Evolutionary conservation across 1,140 invertebrate species (phyloP).

Genomic region (Orchestia grillus): DNA sequence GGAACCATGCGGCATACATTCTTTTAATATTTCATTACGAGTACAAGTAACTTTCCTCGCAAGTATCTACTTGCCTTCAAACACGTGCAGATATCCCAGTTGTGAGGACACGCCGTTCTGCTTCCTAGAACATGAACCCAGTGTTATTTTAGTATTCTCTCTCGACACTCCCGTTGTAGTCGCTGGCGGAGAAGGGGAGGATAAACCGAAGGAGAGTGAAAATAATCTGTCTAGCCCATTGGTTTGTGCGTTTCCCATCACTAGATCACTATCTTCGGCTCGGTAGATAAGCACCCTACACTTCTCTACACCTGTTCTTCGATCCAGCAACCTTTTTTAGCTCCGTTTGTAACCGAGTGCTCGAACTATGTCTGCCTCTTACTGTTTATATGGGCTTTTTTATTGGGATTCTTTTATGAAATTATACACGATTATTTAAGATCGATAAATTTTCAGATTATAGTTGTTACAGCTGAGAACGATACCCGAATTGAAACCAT

Average conservation of each 20-base stretch:
- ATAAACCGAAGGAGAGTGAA: neutral
- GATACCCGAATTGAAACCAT: no score
- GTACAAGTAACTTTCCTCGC: no score
- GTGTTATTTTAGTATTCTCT: no score
- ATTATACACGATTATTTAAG: neutral
- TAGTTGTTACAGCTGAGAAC: neutral
- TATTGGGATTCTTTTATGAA: neutral
- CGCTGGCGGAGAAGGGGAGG: neutral
- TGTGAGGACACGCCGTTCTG: no score
- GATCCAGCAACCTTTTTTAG: neutral
- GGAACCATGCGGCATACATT: no score
- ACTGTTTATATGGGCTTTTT: neutral
- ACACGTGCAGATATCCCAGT: no score
- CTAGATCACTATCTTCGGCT: no score
- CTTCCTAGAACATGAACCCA: no score
- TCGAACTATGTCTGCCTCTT: neutral
- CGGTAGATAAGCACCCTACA: neutral
- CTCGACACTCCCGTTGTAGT: no score
- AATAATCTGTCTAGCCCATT: neutral
- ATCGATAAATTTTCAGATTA: neutral
- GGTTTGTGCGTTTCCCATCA: neutral
- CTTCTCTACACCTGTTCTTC: neutral
- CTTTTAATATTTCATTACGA: no score
- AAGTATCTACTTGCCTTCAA: no score
- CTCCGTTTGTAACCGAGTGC: neutral